phyloP scores from a whole-genome alignment of 2,113 vertebrate species.

The Paradoxurus hermaphroditus region DNA sequence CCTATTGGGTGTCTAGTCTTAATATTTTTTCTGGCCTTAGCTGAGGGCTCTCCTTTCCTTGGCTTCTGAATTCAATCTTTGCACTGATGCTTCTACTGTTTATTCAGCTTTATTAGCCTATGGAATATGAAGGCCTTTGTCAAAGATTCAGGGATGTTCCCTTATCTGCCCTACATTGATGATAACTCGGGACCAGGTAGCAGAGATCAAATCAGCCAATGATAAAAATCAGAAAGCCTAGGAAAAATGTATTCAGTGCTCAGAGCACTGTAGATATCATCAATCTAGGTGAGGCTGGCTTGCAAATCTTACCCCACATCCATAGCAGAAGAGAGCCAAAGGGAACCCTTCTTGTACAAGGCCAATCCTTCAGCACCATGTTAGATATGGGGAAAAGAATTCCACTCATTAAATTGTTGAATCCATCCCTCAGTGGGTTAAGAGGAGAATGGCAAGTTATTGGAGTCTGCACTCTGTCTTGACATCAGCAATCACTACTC shows the following conservation, averaged over 20 bases:
- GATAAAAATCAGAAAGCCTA: background rate
- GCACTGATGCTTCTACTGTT: background rate
- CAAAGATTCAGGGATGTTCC: background rate
- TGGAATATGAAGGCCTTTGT: background rate
- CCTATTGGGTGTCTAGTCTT: background rate
- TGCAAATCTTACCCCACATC: background rate
- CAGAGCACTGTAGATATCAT: background rate
- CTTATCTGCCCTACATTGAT: background rate
- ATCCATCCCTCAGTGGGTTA: background rate
- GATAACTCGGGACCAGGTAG: background rate
- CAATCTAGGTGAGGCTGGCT: background rate
- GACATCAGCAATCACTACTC: background rate
- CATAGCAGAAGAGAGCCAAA: background rate
- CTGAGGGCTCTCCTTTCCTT: background rate
- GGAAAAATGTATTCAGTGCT: background rate
- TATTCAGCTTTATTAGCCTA: background rate
- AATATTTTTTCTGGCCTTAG: background rate
- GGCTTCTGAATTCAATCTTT: background rate
- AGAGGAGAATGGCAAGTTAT: background rate
- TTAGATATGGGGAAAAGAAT: background rate
- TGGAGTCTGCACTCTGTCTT: background rate
- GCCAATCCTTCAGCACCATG: background rate
- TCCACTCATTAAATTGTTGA: background rate
- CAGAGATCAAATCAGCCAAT: background rate
- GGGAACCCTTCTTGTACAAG: background rate